A percentile compares a stretch with the other conserved stretches of the same genome.
phyloP scores from a whole-genome alignment of 2,113 vertebrate species.

The Turnix velox region DNA sequence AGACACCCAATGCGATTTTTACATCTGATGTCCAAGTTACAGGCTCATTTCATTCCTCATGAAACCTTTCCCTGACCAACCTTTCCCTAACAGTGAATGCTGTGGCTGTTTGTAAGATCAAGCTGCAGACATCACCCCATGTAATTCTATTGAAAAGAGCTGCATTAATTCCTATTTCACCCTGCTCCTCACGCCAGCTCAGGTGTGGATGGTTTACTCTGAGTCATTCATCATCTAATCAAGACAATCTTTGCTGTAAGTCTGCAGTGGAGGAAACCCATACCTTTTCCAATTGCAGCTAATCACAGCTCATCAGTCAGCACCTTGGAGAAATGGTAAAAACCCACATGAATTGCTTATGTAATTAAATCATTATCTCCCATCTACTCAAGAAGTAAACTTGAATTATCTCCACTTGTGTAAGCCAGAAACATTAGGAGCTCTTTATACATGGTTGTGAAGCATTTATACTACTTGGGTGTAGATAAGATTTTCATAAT shows the following conservation, averaged over 20 bases:
- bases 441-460: neutral
- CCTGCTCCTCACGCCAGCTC: neutral
- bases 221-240: fast-evolving
- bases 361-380: neutral
- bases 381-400: neutral
- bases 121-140: neutral
- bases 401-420: neutral
- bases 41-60: too few species aligned
- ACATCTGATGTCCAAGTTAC: neutral
- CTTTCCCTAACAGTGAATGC: neutral
- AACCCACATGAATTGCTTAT: neutral
- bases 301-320: neutral
- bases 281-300: neutral
- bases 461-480: neutral
- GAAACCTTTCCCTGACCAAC: neutral
- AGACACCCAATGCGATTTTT: neutral
- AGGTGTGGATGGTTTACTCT: neutral
- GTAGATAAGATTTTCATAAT: neutral
- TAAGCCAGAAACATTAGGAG: neutral
- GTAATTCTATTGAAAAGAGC: neutral
- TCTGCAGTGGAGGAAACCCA: neutral
- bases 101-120: neutral
- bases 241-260: neutral
- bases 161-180: neutral
- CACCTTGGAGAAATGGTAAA: neutral